Evolutionary conservation across 2,113 vertebrate genomes (phyloP).

Genomic region (Erpornis zantholeuca): DNA sequence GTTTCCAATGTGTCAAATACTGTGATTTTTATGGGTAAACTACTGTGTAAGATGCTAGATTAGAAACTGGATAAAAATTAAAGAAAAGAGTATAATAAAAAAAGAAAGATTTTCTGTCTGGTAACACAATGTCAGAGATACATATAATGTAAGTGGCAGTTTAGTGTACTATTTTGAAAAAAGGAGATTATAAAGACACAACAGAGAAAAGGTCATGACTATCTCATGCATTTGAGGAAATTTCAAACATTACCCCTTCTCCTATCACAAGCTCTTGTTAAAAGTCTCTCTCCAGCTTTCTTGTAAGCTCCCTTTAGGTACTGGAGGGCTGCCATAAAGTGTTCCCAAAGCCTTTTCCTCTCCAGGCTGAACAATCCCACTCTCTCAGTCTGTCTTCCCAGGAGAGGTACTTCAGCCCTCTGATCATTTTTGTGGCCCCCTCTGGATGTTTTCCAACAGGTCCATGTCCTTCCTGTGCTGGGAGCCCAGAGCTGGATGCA

Average conservation of each 20-base stretch:
- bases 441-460: rapidly evolving
- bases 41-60: background rate
- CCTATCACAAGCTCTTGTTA: background rate
- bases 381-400: background rate
- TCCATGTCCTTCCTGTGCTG: background rate
- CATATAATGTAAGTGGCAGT: background rate
- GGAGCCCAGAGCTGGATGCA: background rate
- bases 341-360: background rate
- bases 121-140: background rate
- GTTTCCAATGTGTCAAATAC: background rate
- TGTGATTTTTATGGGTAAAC: background rate
- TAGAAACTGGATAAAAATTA: background rate
- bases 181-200: background rate
- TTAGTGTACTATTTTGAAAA: background rate
- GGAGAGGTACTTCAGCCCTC: background rate
- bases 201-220: background rate
- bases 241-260: background rate
- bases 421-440: background rate
- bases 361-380: background rate
- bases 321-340: background rate
- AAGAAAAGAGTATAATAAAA: background rate
- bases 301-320: background rate
- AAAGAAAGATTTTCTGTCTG: background rate
- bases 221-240: background rate
- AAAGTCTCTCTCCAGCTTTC: background rate